A percentile compares a stretch with the other conserved stretches of the same genome.
These are phyloP conservation scores for Pegoplata infirma DNA, from an alignment of 2,888 invertebrate species.

Conservation along the genomic window DNA sequence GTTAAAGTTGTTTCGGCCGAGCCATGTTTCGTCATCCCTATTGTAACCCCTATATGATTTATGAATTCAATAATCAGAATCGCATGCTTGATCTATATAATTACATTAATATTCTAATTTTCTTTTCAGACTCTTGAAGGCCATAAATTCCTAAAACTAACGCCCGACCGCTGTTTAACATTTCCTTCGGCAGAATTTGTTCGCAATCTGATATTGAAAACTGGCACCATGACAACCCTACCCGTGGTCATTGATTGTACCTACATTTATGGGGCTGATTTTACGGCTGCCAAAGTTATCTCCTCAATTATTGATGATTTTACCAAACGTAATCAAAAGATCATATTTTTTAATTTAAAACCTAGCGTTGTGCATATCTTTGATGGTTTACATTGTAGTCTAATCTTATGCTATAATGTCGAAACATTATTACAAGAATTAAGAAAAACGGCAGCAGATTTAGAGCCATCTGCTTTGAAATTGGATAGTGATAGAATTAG, in stretches of 20 bases:
- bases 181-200: conserved; percentile 96
- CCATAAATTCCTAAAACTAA: conserved; percentile 87
- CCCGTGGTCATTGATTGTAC: conserved; percentile 93
- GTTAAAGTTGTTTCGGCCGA: too few species aligned
- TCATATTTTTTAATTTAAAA: conserved; percentile 91
- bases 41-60: too few species aligned
- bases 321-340: conserved; percentile 84
- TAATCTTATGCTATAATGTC: conserved; percentile 72
- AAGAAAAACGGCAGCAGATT: not conserved
- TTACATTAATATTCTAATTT: not conserved
- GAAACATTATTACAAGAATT: conserved; percentile 66
- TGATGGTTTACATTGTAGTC: conserved; percentile 80
- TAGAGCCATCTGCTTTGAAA: not conserved
- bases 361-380: conserved; percentile 89
- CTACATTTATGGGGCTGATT: conserved; percentile 92
- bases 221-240: conserved; percentile 81
- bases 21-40: too few species aligned
- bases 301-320: conserved; percentile 87
- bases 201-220: conserved; percentile 89
- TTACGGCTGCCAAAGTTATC: conserved; percentile 89
- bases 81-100: too few species aligned
- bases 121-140: conserved; percentile 81
- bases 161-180: conserved; percentile 91
- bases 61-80: too few species aligned
- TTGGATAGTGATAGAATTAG: conserved; percentile 24